phyloP scores from a whole-genome alignment of 2,888 invertebrate species.

The Spilosoma lubricipeda region DNA sequence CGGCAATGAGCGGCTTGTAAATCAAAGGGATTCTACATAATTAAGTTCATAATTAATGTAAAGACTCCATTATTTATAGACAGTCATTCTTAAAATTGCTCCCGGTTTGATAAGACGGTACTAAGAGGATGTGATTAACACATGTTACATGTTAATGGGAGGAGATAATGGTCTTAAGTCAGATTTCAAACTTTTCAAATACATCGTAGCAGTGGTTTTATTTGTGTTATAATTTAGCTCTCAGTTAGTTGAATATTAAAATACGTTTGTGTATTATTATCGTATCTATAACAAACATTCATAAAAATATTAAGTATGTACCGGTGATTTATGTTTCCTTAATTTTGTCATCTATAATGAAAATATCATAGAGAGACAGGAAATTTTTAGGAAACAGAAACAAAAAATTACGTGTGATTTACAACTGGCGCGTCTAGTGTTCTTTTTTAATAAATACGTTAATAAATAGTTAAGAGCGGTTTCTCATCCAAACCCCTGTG shows the following conservation, averaged over 20 bases:
- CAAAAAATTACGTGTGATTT: conserved; percentile 69
- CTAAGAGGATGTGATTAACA: conserved; percentile 79
- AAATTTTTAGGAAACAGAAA: conserved; percentile 72
- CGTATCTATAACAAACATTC: conserved; percentile 34
- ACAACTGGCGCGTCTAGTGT: conserved; percentile 64
- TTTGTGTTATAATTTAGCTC: conserved; percentile 39
- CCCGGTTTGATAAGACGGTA: conserved; percentile 78
- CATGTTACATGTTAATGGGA: conserved; percentile 77
- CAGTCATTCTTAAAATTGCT: conserved; percentile 83
- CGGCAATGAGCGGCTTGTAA: conserved; percentile 84
- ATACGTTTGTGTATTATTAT: conserved; percentile 52
- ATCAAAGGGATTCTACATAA: conserved; percentile 86
- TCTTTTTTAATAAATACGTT: conserved; percentile 72
- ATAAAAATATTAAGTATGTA: conserved; percentile 59
- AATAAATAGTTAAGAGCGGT: conserved; percentile 62
- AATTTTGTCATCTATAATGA: conserved; percentile 67
- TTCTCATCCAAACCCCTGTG: conserved; percentile 56
- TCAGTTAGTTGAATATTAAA: conserved; percentile 58
- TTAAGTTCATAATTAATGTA: conserved; percentile 86
- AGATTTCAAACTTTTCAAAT: conserved; percentile 54
- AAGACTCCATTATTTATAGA: conserved; percentile 84
- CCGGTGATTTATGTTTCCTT: conserved; percentile 75
- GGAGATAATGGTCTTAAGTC: conserved; percentile 67
- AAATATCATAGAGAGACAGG: conserved; percentile 72
- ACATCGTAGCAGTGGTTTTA: conserved; percentile 33